Conservation (phyloP, 2,113 vertebrate species). For the Phalacrocorax brasilianus region DNA sequence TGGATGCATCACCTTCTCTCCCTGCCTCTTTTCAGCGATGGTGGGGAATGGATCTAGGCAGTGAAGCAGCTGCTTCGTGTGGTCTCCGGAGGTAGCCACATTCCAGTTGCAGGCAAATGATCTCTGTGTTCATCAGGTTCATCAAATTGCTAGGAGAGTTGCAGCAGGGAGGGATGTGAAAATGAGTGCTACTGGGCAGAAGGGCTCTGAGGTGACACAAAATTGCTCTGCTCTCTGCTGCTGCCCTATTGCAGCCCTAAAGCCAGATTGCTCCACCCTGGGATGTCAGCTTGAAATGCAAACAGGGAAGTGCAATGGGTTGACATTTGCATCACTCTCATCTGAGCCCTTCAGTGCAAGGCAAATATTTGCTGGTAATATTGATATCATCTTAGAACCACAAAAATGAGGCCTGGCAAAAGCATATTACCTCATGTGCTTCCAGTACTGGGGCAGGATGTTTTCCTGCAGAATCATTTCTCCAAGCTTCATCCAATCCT, state of each 20-base stretch:
- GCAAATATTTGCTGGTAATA: not conserved
- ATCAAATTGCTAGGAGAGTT: not conserved
- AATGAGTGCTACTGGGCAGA: not conserved
- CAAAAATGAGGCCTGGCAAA: not conserved
- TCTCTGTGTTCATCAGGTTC: not conserved
- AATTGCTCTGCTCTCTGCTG: too few relatives aligned
- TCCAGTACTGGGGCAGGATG: not conserved
- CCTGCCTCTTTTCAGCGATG: not conserved
- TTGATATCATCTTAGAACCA: not conserved
- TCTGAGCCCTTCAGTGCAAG: not conserved
- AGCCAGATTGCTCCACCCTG: not conserved
- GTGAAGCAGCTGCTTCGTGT: not conserved
- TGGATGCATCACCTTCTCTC: not conserved
- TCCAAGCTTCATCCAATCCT: not conserved
- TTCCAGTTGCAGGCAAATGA: not conserved
- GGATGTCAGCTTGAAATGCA: not conserved
- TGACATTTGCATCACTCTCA: not conserved
- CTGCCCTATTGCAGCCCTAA: not conserved
- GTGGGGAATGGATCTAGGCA: not conserved
- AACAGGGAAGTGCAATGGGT: not conserved
- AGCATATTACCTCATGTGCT: not conserved
- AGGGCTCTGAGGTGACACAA: not conserved
- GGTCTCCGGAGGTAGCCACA: not conserved
- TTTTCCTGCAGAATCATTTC: not conserved
- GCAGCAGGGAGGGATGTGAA: not conserved